Conservation (phyloP, 2,113 vertebrate genomes). For the Alethe castanea region DNA sequence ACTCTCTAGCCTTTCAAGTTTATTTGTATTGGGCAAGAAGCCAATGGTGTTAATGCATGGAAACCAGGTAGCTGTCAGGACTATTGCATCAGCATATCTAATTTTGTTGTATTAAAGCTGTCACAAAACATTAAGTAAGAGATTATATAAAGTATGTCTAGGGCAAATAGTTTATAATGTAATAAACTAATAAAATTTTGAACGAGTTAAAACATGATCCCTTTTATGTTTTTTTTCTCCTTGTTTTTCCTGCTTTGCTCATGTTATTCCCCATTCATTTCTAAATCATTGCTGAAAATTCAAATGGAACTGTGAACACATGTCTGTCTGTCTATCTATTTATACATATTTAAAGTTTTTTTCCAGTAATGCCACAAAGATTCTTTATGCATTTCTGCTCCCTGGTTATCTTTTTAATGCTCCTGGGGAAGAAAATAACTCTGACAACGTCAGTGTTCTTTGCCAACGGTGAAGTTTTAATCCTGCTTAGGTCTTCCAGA, state of each 20-base stretch:
- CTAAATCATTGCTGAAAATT: conserved; percentile 28
- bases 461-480: neutral
- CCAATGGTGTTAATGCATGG: conserved; percentile 52
- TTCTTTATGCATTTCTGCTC: neutral
- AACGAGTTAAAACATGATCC: conserved; percentile 46
- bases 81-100: conserved; percentile 66
- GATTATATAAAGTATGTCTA: conserved; percentile 68
- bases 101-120: conserved; percentile 73
- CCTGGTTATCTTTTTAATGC: neutral
- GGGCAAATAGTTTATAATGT: conserved; percentile 64
- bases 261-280: neutral
- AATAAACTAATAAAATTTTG: conserved; percentile 61
- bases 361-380: neutral
- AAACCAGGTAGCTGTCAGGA: conserved; percentile 70
- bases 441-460: neutral
- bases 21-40: conserved; percentile 62
- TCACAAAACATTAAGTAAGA: conserved; percentile 71
- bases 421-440: neutral
- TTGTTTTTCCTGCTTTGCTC: neutral
- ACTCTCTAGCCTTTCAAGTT: conserved; percentile 46
- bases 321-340: neutral
- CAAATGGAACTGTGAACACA: neutral
- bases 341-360: neutral
- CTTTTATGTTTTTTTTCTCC: neutral
- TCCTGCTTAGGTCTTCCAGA: neutral